Conservation (phyloP, 2,888 invertebrate species). For the Scaptomyza caliginosa region DNA sequence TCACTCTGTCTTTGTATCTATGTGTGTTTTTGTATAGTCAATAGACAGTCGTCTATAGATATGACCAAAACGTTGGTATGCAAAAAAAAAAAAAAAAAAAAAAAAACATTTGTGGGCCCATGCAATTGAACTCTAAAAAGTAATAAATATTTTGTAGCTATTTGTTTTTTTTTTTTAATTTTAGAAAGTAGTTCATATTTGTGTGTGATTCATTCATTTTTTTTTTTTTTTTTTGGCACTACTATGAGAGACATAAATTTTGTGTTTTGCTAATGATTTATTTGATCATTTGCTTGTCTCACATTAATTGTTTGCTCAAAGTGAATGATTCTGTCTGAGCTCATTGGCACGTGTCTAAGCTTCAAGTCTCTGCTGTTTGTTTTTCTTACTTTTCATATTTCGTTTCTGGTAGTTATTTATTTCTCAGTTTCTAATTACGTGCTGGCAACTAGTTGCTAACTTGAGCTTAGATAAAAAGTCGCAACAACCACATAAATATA, state of each 20-base stretch:
- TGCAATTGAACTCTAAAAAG: slow-evolving; percentile 38
- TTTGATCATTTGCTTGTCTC: neutral
- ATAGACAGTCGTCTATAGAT: slow-evolving; percentile 39
- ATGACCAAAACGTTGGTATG: slow-evolving; percentile 28
- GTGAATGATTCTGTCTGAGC: slow-evolving; percentile 9
- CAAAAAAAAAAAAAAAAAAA: slow-evolving; percentile 9
- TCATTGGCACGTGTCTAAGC: slow-evolving; percentile 42
- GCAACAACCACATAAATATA: slow-evolving; percentile 27
- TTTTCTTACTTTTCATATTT: neutral
- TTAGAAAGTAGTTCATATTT: slow-evolving; percentile 5
- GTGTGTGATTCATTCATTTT: neutral
- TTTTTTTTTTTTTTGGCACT: neutral
- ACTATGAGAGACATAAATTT: neutral
- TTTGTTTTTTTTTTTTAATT: neutral
- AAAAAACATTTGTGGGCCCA: slow-evolving; percentile 21
- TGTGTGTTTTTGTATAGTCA: slow-evolving; percentile 3
- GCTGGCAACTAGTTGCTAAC: slow-evolving; percentile 37
- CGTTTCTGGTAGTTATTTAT: slow-evolving; percentile 31
- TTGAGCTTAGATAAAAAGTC: slow-evolving; percentile 35
- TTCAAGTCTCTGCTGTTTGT: neutral
- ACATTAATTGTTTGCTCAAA: neutral
- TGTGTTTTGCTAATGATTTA: neutral
- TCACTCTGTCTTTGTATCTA: slow-evolving; percentile 21
- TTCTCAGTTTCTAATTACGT: slow-evolving; percentile 58
- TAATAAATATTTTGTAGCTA: slow-evolving; percentile 8